These are phyloP conservation scores for Drosophila repleta DNA, from an alignment of 1,140 invertebrate genomes.

Conservation along the genomic window DNA sequence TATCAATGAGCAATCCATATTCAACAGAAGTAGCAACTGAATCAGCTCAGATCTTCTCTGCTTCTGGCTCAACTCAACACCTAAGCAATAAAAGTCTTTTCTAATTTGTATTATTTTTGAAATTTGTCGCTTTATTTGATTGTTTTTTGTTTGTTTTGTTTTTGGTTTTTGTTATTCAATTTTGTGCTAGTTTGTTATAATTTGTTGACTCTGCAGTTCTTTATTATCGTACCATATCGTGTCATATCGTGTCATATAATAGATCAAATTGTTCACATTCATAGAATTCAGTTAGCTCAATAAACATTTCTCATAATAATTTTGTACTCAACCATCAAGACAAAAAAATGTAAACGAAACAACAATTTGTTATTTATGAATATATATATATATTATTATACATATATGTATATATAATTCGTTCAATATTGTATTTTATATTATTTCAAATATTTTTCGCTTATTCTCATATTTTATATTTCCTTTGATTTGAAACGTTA, in stretches of 20 bases:
- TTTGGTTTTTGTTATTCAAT: constrained; percentile 39
- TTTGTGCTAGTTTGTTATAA: constrained; percentile 50
- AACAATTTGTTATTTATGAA: constrained; percentile 31
- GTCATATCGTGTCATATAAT: constrained; percentile 1
- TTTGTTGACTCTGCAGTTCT: not conserved
- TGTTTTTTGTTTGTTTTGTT: constrained; percentile 33
- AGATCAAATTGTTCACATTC: constrained; percentile 42
- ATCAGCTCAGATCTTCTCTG: too few relatives aligned
- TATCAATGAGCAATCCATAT: too few relatives aligned
- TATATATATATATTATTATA: constrained; percentile 20
- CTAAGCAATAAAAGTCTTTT: not conserved
- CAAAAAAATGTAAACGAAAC: constrained; percentile 30
- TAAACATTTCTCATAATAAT: constrained; percentile 23
- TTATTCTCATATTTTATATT: too few relatives aligned
- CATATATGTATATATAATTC: constrained; percentile 15
- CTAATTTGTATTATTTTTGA: not conserved
- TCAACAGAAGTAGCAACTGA: too few relatives aligned
- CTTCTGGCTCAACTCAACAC: too few relatives aligned
- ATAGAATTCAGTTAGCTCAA: constrained; percentile 35
- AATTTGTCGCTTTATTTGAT: constrained; percentile 7
- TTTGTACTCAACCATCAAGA: constrained; percentile 49
- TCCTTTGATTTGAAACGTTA: too few relatives aligned
- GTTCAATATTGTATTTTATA: constrained; percentile 3
- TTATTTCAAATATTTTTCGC: too few relatives aligned
- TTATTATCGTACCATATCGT: too few relatives aligned